A percentile compares a stretch with the other conserved stretches of the same genome.
phyloP scores from a whole-genome alignment of 2,888 invertebrate genomes.

The Callimorpha dominula region DNA sequence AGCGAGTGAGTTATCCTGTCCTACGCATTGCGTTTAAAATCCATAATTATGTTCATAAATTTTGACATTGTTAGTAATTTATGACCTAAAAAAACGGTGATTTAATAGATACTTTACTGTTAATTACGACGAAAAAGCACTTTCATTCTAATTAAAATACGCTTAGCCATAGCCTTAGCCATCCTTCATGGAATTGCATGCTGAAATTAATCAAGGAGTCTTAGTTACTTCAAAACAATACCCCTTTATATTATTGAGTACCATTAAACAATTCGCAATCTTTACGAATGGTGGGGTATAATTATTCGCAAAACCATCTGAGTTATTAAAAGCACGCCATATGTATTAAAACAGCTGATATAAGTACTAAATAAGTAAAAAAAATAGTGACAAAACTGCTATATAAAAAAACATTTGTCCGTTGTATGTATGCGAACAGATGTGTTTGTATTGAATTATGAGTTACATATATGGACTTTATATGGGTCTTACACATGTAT shows the following conservation, averaged over 20 bases:
- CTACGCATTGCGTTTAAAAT: no score
- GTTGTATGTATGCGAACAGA: not conserved
- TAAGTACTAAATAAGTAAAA: slow-evolving; percentile 32
- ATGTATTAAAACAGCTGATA: slow-evolving; percentile 48
- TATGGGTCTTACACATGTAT: not conserved
- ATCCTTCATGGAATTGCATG: slow-evolving; percentile 22
- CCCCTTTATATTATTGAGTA: slow-evolving; percentile 24
- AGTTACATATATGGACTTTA: not conserved
- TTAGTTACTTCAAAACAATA: slow-evolving; percentile 22
- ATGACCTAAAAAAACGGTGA: no score
- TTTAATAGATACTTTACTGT: no score
- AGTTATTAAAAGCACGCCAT: slow-evolving; percentile 35
- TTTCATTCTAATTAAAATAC: not conserved
- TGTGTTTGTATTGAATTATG: not conserved
- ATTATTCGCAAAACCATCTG: slow-evolving; percentile 17
- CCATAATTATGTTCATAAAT: no score
- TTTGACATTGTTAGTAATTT: no score
- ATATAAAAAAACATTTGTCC: slow-evolving; percentile 17
- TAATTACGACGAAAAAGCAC: no score
- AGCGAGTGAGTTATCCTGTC: no score
- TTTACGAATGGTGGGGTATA: slow-evolving; percentile 21
- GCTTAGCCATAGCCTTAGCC: no score
- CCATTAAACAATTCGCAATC: slow-evolving; percentile 28
- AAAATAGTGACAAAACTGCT: slow-evolving; percentile 26
- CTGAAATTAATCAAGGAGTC: slow-evolving; percentile 31